phyloP scores from a whole-genome alignment of 2,797 vertebrate species.

The Notoglanidium macrostoma region DNA sequence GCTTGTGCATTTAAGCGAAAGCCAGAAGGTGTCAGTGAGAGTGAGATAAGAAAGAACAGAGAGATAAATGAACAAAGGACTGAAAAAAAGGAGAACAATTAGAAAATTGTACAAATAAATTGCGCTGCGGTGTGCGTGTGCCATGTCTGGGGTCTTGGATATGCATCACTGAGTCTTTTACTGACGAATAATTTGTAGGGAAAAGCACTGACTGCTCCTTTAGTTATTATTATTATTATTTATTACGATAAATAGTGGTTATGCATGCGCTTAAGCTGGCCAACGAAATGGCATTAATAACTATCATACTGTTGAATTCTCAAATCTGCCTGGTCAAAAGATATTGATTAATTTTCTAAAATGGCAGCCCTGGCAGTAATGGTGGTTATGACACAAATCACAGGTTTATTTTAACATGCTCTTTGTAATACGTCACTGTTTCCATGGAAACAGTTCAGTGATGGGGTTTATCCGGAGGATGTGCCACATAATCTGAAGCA shows the following conservation, averaged over 20 bases:
- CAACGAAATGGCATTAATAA: not conserved
- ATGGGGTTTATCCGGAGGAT: not conserved
- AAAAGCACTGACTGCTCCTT: not conserved
- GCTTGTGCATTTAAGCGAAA: slow-evolving; percentile 53
- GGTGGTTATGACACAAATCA: not conserved
- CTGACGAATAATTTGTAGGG: not conserved
- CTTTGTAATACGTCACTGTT: not conserved
- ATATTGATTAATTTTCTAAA: not conserved
- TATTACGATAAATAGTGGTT: not conserved
- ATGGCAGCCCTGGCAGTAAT: not conserved
- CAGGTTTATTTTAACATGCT: no score
- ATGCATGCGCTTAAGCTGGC: not conserved
- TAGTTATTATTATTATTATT: not conserved
- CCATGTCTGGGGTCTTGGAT: not conserved
- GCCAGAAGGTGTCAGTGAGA: slow-evolving; percentile 50
- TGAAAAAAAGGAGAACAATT: not conserved
- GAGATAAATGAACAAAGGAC: slow-evolving; percentile 23
- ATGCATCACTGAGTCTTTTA: not conserved
- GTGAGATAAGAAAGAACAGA: slow-evolving; percentile 47
- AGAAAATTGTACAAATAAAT: not conserved
- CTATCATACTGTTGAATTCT: not conserved
- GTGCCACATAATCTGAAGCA: not conserved
- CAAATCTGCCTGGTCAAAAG: not conserved
- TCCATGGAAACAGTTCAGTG: not conserved
- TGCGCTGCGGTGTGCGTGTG: not conserved